Percentiles rank a stretch among this genome's conserved stretches.
These are phyloP conservation scores for Chrysotoxum bicinctum DNA, from an alignment of 2,888 invertebrate genomes.

Conservation along the genomic window DNA sequence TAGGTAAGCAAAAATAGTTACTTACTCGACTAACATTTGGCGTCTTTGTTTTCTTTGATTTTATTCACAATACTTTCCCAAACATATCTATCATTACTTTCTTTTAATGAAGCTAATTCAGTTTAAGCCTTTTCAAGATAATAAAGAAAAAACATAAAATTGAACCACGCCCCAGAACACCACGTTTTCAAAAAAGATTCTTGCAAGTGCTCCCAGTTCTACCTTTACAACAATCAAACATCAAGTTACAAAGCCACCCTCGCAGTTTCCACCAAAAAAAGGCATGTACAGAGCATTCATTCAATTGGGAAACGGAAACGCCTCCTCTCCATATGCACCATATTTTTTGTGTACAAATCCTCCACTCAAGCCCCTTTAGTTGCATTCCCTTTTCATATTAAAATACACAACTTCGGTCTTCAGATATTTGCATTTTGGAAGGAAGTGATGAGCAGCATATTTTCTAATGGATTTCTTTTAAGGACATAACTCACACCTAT, in stretches of 20 bases:
- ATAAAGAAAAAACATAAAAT: not conserved
- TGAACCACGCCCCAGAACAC: constrained; percentile 18
- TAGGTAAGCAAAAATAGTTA: not conserved
- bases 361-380: constrained; percentile 22
- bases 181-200: not conserved
- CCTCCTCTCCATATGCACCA: constrained; percentile 51
- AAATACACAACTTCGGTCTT: constrained; percentile 32
- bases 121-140: not conserved
- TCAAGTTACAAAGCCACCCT: constrained; percentile 36
- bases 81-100: not conserved
- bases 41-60: not conserved
- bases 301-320: constrained; percentile 67
- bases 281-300: constrained; percentile 66
- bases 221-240: not conserved
- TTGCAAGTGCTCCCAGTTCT: not conserved
- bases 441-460: constrained; percentile 31
- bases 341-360: constrained; percentile 27
- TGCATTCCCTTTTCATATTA: constrained; percentile 30
- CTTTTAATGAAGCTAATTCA: constrained; percentile 11
- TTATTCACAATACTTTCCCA: not conserved
- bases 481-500: constrained; percentile 51
- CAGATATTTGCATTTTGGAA: constrained; percentile 38
- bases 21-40: not conserved
- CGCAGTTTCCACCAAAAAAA: not conserved
- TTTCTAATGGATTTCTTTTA: constrained; percentile 63